Evolutionary conservation across 2,113 vertebrate species (phyloP).

Genomic region (Dunckerocampus dactyliophorus): DNA sequence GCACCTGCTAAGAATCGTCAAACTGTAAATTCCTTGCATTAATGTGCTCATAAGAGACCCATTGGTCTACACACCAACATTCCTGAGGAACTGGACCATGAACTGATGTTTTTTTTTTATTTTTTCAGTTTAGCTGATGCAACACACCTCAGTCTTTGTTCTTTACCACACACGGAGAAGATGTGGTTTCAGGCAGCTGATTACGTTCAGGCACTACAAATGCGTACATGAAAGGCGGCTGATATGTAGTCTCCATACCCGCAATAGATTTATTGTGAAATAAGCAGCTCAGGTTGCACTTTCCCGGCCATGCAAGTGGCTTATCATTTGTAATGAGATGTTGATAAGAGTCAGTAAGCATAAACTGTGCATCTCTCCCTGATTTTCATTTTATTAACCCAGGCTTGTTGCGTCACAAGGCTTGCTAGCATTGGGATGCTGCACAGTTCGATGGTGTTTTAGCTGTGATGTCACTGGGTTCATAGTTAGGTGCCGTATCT

Average conservation of each 20-base stretch:
- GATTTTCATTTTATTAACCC: neutral
- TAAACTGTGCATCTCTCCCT: neutral
- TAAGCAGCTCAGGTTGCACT: conserved; percentile 1
- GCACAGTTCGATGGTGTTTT: too few species aligned
- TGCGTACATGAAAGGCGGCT: neutral
- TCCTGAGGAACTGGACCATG: conserved; percentile 35
- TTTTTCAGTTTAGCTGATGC: conserved; percentile 41
- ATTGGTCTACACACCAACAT: conserved; percentile 54
- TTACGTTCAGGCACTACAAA: conserved; percentile 19
- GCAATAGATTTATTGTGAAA: neutral
- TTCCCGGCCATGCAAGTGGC: neutral
- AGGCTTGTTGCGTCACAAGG: too few species aligned
- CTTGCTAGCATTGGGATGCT: too few species aligned
- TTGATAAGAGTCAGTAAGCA: neutral
- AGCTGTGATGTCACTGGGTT: too few species aligned
- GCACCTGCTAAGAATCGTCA: conserved; percentile 58
- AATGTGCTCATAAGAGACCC: conserved; percentile 38
- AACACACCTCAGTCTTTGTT: conserved; percentile 33
- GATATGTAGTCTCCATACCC: conserved; percentile 1
- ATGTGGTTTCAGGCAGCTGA: conserved; percentile 26
- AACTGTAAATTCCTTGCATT: conserved; percentile 51
- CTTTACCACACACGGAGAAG: conserved; percentile 46
- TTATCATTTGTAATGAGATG: neutral
- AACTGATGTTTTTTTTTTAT: conserved; percentile 43
- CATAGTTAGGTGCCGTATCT: too few species aligned